Base-by-base conservation (phyloP, 2,113 vertebrate species). In the Neogale vison region DNA sequence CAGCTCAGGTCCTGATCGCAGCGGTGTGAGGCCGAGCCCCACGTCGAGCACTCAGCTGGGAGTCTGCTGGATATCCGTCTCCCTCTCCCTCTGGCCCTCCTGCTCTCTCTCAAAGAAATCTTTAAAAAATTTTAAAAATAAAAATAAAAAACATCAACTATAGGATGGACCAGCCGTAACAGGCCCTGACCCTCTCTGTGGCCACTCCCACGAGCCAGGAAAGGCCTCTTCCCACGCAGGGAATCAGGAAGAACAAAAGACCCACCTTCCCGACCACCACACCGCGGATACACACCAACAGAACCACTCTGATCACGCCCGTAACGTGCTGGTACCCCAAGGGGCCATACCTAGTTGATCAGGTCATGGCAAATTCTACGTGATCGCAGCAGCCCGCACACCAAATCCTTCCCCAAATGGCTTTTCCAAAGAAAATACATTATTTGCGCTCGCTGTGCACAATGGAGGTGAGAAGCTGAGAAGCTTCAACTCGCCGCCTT, bases 391-490 rank as follows among this genome's bases (percentile, higher is more conserved):
- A 7, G 17, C 4, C 31, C 15, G 39, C 0, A 15, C 4, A 39
- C 15, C 26, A 39, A 45, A n/a, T 2, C 57, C n/a, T 55, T 52
- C 42, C 55, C 3, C 2, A 14, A 13, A 7, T 2, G 8, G 20
- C 11, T 57, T 26, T 67, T 47, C 1, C n/a, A 14, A 45, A 88
- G 50, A 13, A 26, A 65, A 39, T 1, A 24, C 9, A 2, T 4
- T 4, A 26, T 5, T 1, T 3, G 36, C 21, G 24, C 34, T 7
- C n/a, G 6, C 34, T 39, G 15, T 20, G 3, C 15, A 6, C 67
- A 29, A 6, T 0, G 7, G 0, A 29, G 36, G 15, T 9, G 4
- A 15, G 50, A n/a, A 13, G 11, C 0, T 0, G 7, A 23, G 39
- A n/a, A 6, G 21, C 45, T 61, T 2, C 6, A 4, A 24, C 14